phyloP scores from a whole-genome alignment of 2,797 vertebrate genomes.

The Trematomus bernacchii region DNA sequence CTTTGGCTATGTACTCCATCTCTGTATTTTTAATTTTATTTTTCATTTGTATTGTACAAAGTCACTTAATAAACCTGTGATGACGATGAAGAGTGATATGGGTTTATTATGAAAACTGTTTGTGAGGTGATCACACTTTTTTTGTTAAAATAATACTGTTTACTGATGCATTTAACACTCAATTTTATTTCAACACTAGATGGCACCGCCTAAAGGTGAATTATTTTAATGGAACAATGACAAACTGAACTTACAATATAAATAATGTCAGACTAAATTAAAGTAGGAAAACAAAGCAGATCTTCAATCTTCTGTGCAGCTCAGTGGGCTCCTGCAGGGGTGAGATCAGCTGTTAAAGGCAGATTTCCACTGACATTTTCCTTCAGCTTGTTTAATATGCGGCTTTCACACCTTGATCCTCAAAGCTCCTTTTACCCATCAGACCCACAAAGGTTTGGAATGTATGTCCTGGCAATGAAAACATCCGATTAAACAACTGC shows the following conservation, averaged over 20 bases:
- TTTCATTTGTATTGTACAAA: constrained; percentile 99
- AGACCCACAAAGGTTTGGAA: constrained; percentile 79
- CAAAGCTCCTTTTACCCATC: constrained; percentile 75
- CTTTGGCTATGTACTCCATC: constrained; percentile 96
- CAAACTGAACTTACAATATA: background rate
- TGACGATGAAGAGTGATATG: constrained; percentile 72
- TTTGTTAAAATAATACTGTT: background rate
- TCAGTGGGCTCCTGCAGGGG: constrained; percentile 44
- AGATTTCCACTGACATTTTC: background rate
- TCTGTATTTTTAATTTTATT: constrained; percentile 98
- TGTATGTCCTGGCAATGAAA: constrained; percentile 62
- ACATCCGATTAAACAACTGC: background rate
- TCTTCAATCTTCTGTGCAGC: constrained; percentile 11
- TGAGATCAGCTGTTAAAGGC: constrained; percentile 39
- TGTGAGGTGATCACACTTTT: background rate
- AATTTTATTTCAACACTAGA: constrained; percentile 27
- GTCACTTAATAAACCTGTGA: constrained; percentile 99
- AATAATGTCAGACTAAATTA: no score
- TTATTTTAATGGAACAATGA: background rate
- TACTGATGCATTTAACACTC: background rate
- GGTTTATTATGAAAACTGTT: constrained; percentile 11
- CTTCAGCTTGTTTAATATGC: background rate
- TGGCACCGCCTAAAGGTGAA: constrained; percentile 1
- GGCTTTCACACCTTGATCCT: constrained; percentile 52
- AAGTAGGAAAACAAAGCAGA: background rate